Conservation (phyloP, 35 echinoderm and acorn worm genomes). For the Ophioderma brevispina region DNA sequence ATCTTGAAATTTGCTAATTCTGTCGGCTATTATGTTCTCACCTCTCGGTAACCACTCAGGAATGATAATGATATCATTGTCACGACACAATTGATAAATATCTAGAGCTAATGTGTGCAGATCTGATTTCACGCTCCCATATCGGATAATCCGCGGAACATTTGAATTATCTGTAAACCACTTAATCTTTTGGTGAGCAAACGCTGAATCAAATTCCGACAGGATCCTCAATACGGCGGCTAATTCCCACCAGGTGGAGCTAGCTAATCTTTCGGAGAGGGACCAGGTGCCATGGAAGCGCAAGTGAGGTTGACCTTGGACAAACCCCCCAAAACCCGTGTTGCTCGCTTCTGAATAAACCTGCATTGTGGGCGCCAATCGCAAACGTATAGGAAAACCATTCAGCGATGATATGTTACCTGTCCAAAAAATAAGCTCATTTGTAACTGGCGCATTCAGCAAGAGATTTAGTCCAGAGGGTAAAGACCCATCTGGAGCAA, state of each 20-base stretch:
- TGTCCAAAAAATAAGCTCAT: background rate
- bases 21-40: slow-evolving; percentile 43
- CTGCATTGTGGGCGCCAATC: background rate
- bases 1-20: slow-evolving; percentile 29
- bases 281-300: slow-evolving; percentile 29
- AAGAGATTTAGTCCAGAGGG: no score
- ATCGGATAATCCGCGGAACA: slow-evolving; percentile 21
- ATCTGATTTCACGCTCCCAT: slow-evolving; percentile 23
- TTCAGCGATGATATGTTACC: slow-evolving; percentile 13
- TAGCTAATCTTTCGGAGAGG: background rate
- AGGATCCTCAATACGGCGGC: slow-evolving; percentile 19
- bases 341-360: slow-evolving; percentile 48
- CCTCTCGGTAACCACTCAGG: slow-evolving; percentile 35
- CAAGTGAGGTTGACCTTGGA: background rate
- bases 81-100: slow-evolving; percentile 24
- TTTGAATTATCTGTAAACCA: slow-evolving; percentile 40
- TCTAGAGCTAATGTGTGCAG: slow-evolving; percentile 13
- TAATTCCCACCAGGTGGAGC: slow-evolving; percentile 29
- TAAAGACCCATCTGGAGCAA: no score
- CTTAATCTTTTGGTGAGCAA: slow-evolving; percentile 30
- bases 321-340: slow-evolving; percentile 13
- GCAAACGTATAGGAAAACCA: slow-evolving; percentile 6
- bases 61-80: slow-evolving; percentile 13
- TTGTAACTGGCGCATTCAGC: background rate
- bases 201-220: background rate